Conservation (phyloP, 2,888 invertebrate genomes). For the Amiota mariae region DNA sequence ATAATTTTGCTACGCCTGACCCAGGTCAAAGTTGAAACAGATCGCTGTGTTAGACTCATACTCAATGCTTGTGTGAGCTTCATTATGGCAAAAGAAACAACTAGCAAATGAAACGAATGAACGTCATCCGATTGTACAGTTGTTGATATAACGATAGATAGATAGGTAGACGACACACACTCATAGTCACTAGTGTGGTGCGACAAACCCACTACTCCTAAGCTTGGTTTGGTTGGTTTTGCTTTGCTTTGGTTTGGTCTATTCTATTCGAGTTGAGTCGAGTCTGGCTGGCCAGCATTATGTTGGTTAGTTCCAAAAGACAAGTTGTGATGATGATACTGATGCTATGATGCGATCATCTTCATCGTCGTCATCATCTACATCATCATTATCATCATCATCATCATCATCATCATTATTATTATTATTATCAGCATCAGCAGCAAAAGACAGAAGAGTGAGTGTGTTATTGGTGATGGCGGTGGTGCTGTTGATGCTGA, state of each 20-base stretch:
- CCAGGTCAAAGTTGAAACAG: conserved; percentile 62
- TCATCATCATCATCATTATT: not conserved
- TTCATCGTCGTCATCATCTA: not conserved
- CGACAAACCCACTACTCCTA: not conserved
- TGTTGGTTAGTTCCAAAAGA: not conserved
- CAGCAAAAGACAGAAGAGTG: conserved; percentile 1
- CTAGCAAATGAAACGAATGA: conserved; percentile 34
- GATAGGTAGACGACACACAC: conserved; percentile 34
- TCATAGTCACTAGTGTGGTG: conserved; percentile 34
- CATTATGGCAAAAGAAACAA: conserved; percentile 61
- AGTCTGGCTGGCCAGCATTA: conserved; percentile 2
- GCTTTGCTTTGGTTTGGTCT: not conserved
- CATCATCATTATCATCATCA: not conserved
- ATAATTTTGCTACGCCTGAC: conserved; percentile 60
- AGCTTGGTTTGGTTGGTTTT: not conserved
- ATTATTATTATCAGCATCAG: not conserved
- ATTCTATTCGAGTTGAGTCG: too few relatives aligned
- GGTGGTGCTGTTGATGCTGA: not conserved
- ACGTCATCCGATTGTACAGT: conserved; percentile 10
- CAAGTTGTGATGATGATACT: conserved; percentile 1
- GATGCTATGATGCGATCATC: conserved; percentile 6
- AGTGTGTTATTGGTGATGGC: too few relatives aligned
- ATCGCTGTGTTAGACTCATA: too few relatives aligned
- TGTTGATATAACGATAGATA: conserved; percentile 30
- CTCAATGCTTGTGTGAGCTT: conserved; percentile 55